Conservation (phyloP, 23 tunicate genomes). For the Ciona savignyi region DNA sequence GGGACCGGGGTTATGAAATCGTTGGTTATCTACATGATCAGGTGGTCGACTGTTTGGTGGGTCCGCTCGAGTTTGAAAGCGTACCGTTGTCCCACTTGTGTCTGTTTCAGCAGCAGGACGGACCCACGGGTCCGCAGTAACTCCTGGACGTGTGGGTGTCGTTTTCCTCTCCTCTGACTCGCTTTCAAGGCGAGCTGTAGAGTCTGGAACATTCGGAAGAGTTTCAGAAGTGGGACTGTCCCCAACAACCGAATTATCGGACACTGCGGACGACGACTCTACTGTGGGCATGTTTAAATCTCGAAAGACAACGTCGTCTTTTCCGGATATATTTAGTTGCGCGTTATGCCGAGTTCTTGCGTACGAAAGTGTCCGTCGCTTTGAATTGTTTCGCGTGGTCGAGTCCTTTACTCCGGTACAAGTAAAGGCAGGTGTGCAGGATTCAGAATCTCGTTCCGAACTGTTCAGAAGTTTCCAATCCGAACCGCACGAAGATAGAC, state of each 20-base stretch:
- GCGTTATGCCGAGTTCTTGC: not conserved
- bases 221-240: not conserved
- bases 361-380: not conserved
- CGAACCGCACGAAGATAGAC: conserved; percentile 10
- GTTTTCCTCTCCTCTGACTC: not conserved
- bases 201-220: not conserved
- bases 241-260: not conserved
- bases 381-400: not conserved
- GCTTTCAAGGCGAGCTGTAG: not conserved
- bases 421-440: not conserved
- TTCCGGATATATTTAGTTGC: not conserved
- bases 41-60: not conserved
- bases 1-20: not conserved
- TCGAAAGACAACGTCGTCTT: too few species aligned
- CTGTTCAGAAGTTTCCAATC: conserved; percentile 16
- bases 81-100: conserved; percentile 1
- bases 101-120: not conserved
- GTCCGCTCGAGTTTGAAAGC: not conserved
- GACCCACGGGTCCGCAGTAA: not conserved
- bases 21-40: not conserved
- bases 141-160: not conserved
- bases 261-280: not conserved
- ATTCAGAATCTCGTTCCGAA: not conserved
- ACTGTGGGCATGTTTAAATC: too few species aligned
- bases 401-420: not conserved